Conservation (phyloP, 30 jellyfish, hydroid and myxozoan species). For the Catostylus mosaicus region DNA sequence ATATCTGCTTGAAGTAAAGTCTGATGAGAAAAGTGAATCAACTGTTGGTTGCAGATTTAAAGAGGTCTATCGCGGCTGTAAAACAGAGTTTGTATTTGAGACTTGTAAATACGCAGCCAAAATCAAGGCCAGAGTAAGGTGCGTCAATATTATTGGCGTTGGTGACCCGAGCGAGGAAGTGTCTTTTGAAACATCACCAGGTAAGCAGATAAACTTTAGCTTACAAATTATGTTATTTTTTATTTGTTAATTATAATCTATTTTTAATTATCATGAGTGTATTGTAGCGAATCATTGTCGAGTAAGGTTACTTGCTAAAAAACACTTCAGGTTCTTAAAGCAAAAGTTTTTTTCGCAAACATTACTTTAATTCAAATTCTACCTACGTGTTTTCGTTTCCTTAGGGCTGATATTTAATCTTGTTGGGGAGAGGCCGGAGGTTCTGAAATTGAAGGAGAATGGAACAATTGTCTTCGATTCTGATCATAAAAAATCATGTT, state of each 20-base stretch:
- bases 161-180: constrained; percentile 70
- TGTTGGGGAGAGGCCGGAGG: not conserved
- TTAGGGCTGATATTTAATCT: constrained; percentile 21
- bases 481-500: constrained; percentile 23
- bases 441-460: not conserved
- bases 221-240: too few species aligned
- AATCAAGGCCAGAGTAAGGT: constrained; percentile 51
- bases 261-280: too few species aligned
- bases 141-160: constrained; percentile 61
- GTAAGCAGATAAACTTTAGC: too few species aligned
- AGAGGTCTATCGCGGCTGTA: constrained; percentile 60
- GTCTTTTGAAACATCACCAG: constrained; percentile 50
- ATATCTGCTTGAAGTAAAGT: constrained; percentile 40
- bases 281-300: too few species aligned
- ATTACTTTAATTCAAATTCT: too few species aligned
- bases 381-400: not conserved
- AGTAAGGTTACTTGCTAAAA: too few species aligned
- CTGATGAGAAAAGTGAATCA: not conserved
- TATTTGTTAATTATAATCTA: too few species aligned
- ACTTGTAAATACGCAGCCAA: constrained; percentile 27
- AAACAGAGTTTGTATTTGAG: constrained; percentile 37
- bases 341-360: too few species aligned
- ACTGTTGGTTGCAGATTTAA: not conserved
- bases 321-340: too few species aligned
- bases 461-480: constrained; percentile 11